phyloP scores from a whole-genome alignment of 2,888 invertebrate species.

The Platycheirus rosarum region DNA sequence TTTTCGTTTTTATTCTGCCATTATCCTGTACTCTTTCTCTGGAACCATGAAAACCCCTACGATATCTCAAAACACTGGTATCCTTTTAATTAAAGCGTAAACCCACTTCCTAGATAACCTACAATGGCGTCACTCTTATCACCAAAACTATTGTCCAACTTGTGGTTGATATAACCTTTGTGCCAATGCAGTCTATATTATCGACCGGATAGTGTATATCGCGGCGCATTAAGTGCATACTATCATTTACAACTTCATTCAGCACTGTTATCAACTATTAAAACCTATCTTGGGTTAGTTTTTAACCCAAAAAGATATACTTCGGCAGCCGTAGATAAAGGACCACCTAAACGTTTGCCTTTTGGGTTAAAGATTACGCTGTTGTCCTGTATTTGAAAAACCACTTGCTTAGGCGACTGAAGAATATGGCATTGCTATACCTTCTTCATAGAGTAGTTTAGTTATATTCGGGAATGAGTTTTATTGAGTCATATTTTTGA shows the following conservation, averaged over 20 bases:
- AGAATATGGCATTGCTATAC: neutral
- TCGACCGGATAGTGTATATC: conserved; percentile 61
- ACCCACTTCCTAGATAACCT: conserved; percentile 66
- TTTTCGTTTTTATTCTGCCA: too few species aligned
- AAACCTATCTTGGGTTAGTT: conserved; percentile 9
- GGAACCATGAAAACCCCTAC: neutral
- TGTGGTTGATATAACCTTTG: conserved; percentile 53
- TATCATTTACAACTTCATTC: conserved; percentile 71
- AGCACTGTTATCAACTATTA: conserved; percentile 39
- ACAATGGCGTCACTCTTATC: conserved; percentile 65
- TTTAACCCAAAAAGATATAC: conserved; percentile 2
- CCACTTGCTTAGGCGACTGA: neutral
- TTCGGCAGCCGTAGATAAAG: conserved; percentile 50
- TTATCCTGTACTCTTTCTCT: too few species aligned
- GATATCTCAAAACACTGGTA: conserved; percentile 55
- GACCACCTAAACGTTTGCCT: conserved; percentile 61
- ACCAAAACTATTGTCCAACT: conserved; percentile 49
- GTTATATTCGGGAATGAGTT: neutral
- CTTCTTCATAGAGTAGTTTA: neutral
- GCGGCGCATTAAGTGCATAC: conserved; percentile 47
- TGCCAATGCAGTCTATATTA: conserved; percentile 29
- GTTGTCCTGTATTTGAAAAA: neutral
- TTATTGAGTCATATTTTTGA: neutral
- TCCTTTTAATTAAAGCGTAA: conserved; percentile 73
- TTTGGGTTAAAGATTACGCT: conserved; percentile 33